Evolutionary conservation across 2,113 vertebrate genomes (phyloP).

Genomic region (Lathamus discolor): DNA sequence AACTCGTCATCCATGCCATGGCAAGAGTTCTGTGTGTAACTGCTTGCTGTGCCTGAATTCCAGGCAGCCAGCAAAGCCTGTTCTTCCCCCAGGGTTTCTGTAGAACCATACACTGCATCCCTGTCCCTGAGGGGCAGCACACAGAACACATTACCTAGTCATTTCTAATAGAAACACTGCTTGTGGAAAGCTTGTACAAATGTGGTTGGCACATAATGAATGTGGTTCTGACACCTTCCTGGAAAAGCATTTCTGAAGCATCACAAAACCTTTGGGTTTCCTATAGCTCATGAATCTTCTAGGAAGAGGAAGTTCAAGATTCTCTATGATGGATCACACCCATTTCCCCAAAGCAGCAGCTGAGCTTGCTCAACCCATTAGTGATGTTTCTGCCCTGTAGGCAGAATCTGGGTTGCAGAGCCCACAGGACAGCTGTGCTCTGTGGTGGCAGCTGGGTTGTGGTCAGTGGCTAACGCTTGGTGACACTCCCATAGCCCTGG

Average conservation of each 20-base stretch:
- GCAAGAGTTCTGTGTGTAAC: background rate
- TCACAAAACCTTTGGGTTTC: background rate
- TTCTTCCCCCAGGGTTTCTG: background rate
- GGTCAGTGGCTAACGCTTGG: background rate
- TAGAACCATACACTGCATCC: background rate
- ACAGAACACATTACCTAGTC: background rate
- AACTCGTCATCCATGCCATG: background rate
- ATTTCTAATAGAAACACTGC: background rate
- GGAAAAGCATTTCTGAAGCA: background rate
- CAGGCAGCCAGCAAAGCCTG: background rate
- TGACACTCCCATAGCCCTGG: background rate
- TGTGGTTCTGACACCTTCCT: background rate
- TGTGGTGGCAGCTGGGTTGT: background rate
- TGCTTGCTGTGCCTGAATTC: background rate
- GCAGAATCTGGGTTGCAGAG: background rate
- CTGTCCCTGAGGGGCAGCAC: background rate
- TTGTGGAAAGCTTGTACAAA: background rate
- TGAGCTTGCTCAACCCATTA: background rate
- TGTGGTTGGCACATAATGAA: background rate
- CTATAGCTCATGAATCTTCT: background rate
- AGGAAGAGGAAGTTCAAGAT: constrained; percentile 43
- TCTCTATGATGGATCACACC: background rate
- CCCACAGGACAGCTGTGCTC: background rate
- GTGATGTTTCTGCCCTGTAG: background rate
- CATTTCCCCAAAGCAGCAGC: constrained; percentile 37